These are phyloP conservation scores for Zosterops japonicus DNA, from an alignment of 2,113 vertebrate species.

Conservation along the genomic window DNA sequence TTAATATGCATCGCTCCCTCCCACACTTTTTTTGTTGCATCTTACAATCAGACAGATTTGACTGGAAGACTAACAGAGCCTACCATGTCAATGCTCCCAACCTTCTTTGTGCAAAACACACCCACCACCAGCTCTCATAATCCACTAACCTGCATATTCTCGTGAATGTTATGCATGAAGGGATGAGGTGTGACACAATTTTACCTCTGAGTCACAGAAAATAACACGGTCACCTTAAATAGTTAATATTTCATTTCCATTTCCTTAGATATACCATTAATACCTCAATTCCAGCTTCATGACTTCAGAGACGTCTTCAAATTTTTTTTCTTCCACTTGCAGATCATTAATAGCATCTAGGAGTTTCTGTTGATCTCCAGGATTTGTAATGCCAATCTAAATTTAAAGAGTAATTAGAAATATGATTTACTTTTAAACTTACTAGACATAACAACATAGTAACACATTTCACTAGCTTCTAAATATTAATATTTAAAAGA, in stretches of 20 bases:
- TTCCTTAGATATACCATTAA: not conserved
- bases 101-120: not conserved
- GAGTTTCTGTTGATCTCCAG: slow-evolving; percentile 83
- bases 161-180: not conserved
- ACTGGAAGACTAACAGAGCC: not conserved
- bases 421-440: not conserved
- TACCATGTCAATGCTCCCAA: not conserved
- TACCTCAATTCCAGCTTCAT: slow-evolving; percentile 82
- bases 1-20: not conserved
- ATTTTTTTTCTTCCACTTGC: slow-evolving; percentile 79
- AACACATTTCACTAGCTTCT: not conserved
- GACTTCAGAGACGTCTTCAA: slow-evolving; percentile 75
- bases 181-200: not conserved
- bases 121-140: not conserved
- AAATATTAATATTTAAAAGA: not conserved
- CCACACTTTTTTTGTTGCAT: not conserved
- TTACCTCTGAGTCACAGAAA: not conserved
- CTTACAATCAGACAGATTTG: not conserved
- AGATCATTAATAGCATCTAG: slow-evolving; percentile 80
- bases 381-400: slow-evolving; percentile 85
- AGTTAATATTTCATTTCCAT: not conserved
- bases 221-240: not conserved
- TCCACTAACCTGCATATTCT: not conserved
- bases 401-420: slow-evolving; percentile 2
- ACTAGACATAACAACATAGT: not conserved